Percentiles rank a stretch among this genome's conserved stretches.
phyloP scores from a whole-genome alignment of 2,888 invertebrate species.

The Xestia rhomboidea region DNA sequence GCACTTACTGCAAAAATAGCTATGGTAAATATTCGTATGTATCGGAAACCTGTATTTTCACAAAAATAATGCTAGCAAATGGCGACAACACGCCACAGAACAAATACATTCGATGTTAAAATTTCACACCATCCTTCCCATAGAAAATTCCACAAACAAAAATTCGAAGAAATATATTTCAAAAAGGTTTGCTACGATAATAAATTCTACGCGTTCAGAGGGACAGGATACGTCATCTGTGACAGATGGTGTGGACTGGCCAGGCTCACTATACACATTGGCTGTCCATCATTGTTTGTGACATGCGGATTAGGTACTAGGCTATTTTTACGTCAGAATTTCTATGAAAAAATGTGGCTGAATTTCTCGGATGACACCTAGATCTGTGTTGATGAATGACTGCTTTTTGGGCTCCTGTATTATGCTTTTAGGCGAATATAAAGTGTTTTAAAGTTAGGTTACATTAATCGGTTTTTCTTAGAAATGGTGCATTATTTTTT shows the following conservation, averaged over 20 bases:
- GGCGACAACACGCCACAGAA: background rate
- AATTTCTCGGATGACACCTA: constrained; percentile 20
- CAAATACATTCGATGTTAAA: background rate
- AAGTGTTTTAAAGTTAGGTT: too few species aligned
- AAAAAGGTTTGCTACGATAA: background rate
- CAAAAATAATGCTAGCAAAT: background rate
- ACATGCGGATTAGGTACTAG: constrained; percentile 15
- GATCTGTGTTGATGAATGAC: background rate
- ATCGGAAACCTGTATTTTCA: background rate
- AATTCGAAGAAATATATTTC: constrained; percentile 7
- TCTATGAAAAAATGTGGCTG: constrained; percentile 4
- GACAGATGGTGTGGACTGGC: constrained; percentile 31
- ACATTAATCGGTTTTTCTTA: too few species aligned
- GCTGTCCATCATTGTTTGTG: constrained; percentile 40
- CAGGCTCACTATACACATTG: constrained; percentile 6
- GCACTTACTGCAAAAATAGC: background rate
- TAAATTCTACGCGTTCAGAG: constrained; percentile 33
- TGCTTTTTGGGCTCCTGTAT: too few species aligned
- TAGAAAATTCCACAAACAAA: constrained; percentile 5
- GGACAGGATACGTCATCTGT: constrained; percentile 35
- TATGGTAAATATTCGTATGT: background rate
- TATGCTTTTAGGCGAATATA: too few species aligned
- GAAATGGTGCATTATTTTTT: too few species aligned
- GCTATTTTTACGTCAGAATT: constrained; percentile 16
- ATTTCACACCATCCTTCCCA: background rate